A percentile compares a stretch with the other conserved stretches of the same genome.
Conservation (phyloP, 2,797 vertebrate genomes). For the Petrocephalus schoutedeni region DNA sequence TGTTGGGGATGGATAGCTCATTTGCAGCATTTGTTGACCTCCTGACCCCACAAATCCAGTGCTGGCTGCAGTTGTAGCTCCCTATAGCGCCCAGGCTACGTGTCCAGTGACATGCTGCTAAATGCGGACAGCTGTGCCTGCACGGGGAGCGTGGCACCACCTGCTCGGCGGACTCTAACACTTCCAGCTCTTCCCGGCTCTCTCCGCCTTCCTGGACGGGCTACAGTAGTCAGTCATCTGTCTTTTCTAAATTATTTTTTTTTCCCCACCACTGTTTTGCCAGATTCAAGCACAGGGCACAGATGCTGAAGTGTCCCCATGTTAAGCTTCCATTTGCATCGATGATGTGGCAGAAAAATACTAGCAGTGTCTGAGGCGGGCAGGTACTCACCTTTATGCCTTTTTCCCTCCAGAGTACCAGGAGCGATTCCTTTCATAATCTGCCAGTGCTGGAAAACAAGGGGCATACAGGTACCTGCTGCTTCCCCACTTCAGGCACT, state of each 20-base stretch:
- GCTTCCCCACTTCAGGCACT: background rate
- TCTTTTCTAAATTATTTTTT: background rate
- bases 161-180: background rate
- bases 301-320: background rate
- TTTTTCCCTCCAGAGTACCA: background rate
- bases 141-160: background rate
- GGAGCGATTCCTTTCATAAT: background rate
- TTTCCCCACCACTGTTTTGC: background rate
- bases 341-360: background rate
- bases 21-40: background rate
- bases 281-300: background rate
- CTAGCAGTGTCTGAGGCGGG: no score
- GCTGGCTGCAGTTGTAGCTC: background rate
- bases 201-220: background rate
- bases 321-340: background rate
- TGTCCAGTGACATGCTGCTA: background rate
- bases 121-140: background rate
- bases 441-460: background rate
- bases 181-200: background rate
- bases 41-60: background rate
- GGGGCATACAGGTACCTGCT: background rate
- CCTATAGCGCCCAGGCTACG: background rate
- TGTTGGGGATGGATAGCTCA: background rate
- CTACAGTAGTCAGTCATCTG: background rate
- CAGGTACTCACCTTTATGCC: background rate